Evolutionary conservation across 2,113 vertebrate genomes (phyloP), one percentile per base, ranked within the genome.

Genomic region (Mixornis gularis): DNA sequence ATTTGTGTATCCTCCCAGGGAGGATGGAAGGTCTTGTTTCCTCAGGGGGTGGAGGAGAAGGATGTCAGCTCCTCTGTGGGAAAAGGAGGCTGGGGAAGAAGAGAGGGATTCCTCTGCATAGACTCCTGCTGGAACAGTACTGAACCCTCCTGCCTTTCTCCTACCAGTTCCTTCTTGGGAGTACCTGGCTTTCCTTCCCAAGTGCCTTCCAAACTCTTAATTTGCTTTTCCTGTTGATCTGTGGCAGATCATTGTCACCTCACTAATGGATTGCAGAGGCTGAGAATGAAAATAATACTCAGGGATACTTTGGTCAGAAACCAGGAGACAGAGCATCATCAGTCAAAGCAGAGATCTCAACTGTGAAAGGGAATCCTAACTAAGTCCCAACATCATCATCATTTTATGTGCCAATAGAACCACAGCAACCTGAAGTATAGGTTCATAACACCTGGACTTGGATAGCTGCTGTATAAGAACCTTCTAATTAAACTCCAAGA

Each of bases 401-500:
- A n/a, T 25, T 32, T 70, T 18, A 7, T 41, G 53, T 51, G 38
- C 41, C 63, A 36, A 4, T 63, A 46, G 27, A 82, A 72, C 43
- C 2, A 5, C n/a, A 51, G 64, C 46, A 85, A 43, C 55, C 34
- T 36, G 51, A 93, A 44, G 41, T 68, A 13, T 25, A 46, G 30
- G 14, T 79, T 96, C 46, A 51, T 62, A 36, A 60, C 30, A 55
- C 43, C 43, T 77, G 63, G 38, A 58, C n/a, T 53, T 79, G 27
- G 36, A 43, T 65, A 63, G 36, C 6, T 81, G 59, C 76, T 81
- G 21, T 76, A 24, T 32, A 79, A 80, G 71, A 91, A 63, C 52
- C 66, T 80, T 86, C 82, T 93, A 86, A 90, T 95, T 89, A 89
- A 77, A 84, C 64, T 30, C 32, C 60, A 53, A 68, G 58, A 79